These are phyloP conservation scores for Pseudomyrmex concolor DNA, from an alignment of 1,140 invertebrate species.

Conservation along the genomic window DNA sequence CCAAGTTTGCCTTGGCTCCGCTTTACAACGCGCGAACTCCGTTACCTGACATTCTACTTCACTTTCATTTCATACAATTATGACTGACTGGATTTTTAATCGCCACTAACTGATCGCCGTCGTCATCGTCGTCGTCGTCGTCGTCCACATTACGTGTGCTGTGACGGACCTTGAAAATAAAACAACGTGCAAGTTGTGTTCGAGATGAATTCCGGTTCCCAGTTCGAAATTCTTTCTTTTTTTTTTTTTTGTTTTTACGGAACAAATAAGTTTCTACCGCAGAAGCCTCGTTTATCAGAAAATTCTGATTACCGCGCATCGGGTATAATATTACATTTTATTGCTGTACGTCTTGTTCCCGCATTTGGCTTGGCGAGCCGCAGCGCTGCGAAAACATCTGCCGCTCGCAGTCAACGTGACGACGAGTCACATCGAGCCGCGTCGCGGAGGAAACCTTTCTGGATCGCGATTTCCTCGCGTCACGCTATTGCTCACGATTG, in stretches of 20 bases:
- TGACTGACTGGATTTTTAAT: not conserved
- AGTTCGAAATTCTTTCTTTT: not conserved
- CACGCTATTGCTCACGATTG: constrained; percentile 26
- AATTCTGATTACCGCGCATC: constrained; percentile 36
- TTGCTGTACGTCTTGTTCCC: not conserved
- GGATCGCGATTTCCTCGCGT: constrained; percentile 50
- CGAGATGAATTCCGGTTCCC: not conserved
- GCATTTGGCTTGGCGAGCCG: not conserved
- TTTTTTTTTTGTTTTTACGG: no score
- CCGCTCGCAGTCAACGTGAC: constrained; percentile 23
- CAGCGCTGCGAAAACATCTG: constrained; percentile 45
- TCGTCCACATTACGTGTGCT: not conserved
- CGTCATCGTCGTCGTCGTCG: no score
- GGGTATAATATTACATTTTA: not conserved
- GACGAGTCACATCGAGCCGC: not conserved
- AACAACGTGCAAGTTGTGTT: constrained; percentile 11
- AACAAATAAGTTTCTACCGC: no score
- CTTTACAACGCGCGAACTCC: constrained; percentile 7
- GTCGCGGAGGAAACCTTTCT: constrained; percentile 23
- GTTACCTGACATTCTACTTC: not conserved
- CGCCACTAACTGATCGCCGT: constrained; percentile 21
- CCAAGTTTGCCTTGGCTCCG: constrained; percentile 7
- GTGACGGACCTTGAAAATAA: not conserved
- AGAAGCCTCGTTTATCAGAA: not conserved
- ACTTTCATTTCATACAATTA: constrained; percentile 25